A percentile compares a stretch with the other conserved stretches of the same genome.
Evolutionary conservation across 2,113 vertebrate species (phyloP).

Genomic region (Aplodontia rufa): DNA sequence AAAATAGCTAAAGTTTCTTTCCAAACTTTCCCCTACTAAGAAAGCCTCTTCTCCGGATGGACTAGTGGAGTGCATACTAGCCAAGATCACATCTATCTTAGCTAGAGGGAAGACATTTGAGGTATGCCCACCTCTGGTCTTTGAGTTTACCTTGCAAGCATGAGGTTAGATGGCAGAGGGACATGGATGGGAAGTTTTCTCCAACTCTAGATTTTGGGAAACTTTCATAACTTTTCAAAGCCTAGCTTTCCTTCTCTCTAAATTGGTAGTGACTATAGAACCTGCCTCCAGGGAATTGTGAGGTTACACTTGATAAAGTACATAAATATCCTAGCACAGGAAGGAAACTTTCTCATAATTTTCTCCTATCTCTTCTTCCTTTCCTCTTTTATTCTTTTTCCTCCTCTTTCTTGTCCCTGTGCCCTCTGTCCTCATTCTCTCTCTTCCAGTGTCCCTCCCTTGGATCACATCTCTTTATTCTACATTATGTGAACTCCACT

Average conservation of each 20-base stretch:
- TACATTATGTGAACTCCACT: not conserved
- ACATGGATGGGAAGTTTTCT: not conserved
- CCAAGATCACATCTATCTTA: not conserved
- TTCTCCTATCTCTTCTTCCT: not conserved
- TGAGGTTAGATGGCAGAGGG: not conserved
- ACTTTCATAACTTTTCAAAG: not conserved
- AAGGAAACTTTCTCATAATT: not conserved
- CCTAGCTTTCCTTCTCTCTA: not conserved
- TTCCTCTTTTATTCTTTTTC: not conserved
- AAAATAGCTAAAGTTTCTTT: not conserved
- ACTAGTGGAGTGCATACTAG: not conserved
- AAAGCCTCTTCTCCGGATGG: not conserved
- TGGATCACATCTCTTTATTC: not conserved
- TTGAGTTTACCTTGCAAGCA: not conserved
- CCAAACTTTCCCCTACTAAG: not conserved
- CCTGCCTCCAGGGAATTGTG: not conserved
- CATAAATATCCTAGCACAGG: not conserved
- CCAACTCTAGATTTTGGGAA: not conserved
- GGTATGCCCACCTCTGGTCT: fast-evolving
- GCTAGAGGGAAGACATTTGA: not conserved
- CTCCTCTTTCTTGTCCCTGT: not conserved
- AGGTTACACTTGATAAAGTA: not conserved
- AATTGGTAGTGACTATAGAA: not conserved
- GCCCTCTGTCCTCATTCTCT: fast-evolving
- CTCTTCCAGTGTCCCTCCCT: not conserved